Base-by-base conservation (phyloP, 2,113 vertebrate species). In the Rhadina sibilatrix region DNA sequence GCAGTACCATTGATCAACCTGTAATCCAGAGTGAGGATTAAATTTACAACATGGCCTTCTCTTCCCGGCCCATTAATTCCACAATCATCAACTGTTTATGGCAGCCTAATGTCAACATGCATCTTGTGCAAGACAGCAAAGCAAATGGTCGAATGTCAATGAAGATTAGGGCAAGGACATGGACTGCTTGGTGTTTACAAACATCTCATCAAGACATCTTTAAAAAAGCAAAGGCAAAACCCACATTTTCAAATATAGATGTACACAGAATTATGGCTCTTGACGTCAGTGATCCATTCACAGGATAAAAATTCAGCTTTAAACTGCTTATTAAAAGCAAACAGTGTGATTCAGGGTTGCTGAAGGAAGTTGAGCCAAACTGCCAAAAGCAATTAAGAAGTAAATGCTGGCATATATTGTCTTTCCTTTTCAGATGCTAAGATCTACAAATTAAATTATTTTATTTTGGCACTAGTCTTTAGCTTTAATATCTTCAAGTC, bases 21-120 rank as follows among this genome's bases (percentile, higher is more conserved):
- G 21, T 65, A 87, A 89, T 56, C 49, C 92, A 92, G 75, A 91
- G 83, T 17, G 66, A 92, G 66, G 83, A 96, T 95, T 77, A 92
- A 64, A 92, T 86, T 78, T 82, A 77, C 64, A 77, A 31, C 53
- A 37, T 44, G 53, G 52, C 38, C 30, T 72, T 91, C 53, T 83
- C 37, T 80, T 94, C 83, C 60, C 0, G 23, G 42, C 46, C 82
- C 96, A 96, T 97, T 96, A 83, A 85, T 95, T 87, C 93, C 75
- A 38, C 46, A 28, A 11, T 95, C 87, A 93, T 87, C 83, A 82
- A 30, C 59, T 76, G 70, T 93, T 96, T 96, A 96, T 97, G 78
- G n/a, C 93, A 96, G 77, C 50, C 46, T 95, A 81, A 94, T 90
- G 94, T 97, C 96, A 97, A 93, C 64, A 85, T 30, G 61, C 30